Evolutionary conservation across 2,888 invertebrate genomes (phyloP), one percentile per base, ranked within the genome.

Genomic region (Halictus ligatus): DNA sequence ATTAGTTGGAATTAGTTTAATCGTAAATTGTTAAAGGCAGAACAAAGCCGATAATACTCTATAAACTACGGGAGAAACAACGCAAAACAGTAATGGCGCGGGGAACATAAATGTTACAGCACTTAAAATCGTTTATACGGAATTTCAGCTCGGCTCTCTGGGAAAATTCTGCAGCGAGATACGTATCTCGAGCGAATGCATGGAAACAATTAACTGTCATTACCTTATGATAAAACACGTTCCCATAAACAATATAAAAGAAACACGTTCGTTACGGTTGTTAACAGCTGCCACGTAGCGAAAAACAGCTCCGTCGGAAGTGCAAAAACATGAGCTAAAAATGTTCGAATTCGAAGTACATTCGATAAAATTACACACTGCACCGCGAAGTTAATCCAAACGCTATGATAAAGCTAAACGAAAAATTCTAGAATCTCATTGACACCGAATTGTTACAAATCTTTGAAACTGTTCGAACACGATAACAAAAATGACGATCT

Each of bases 91-190:
- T 25, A 60, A 60, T 5, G 60, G 60, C 25, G 25, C n/a, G 25
- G 0, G 60, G 25, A 13, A 25, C 60, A 60, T 60, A 60, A 60
- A 60, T 60, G 60, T 25, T 25, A 25, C 60, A 25, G 60, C 60
- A 60, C 60, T 60, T 60, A 60, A 60, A 60, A 60, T 60, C 60
- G 60, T 60, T 60, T 54, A 54, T 60, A 60, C 60, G 60, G 60
- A 60, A 60, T 60, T 60, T 60, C 60, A 60, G 25, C 58, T 12
- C n/a, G n/a, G n/a, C 35, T 35, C 25, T n/a, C n/a, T 10, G n/a
- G 58, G 12, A 58, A 58, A 58, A 60, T n/a, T 25, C 12, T 25
- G 12, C 54, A 12, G 12, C 25, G 58, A 13, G 25, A 54, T 54
- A 54, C 54, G 54, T 8, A 54, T 54, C 54, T 21, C 8, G 54